Conservation (phyloP, 2,797 vertebrate species). For the Enteromius treurensis region DNA sequence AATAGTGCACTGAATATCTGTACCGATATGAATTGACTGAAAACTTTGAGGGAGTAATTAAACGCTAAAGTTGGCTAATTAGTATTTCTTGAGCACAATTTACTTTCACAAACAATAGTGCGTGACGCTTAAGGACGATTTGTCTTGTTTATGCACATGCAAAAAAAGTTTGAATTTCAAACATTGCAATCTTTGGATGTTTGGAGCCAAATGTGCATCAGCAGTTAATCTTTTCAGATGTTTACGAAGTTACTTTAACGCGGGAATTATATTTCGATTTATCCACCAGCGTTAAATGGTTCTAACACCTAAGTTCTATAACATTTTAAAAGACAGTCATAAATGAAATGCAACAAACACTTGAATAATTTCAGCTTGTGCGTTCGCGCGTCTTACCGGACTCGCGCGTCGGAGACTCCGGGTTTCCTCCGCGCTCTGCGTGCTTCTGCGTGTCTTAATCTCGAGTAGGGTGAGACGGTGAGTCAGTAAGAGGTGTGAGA, state of each 20-base stretch:
- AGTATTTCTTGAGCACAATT: background rate
- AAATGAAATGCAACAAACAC: background rate
- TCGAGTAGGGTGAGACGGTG: background rate
- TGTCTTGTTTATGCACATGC: background rate
- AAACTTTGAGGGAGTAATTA: background rate
- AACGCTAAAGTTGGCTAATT: background rate
- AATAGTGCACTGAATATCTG: background rate
- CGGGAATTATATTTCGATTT: background rate
- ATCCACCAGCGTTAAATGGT: background rate
- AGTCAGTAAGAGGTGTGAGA: background rate
- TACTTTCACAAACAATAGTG: background rate
- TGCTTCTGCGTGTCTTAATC: background rate
- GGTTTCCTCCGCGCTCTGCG: background rate
- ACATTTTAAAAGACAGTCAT: background rate
- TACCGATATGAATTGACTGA: no score
- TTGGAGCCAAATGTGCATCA: background rate
- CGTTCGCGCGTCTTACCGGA: constrained; percentile 12
- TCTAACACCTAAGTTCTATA: background rate
- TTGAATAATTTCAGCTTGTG: background rate
- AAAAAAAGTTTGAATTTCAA: background rate
- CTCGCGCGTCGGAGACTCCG: background rate
- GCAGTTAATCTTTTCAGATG: no score
- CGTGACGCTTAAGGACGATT: no score
- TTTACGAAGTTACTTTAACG: background rate
- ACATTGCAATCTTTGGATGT: background rate